Conservation (phyloP, 1,140 invertebrate genomes). For the Branchinecta lynchi region DNA sequence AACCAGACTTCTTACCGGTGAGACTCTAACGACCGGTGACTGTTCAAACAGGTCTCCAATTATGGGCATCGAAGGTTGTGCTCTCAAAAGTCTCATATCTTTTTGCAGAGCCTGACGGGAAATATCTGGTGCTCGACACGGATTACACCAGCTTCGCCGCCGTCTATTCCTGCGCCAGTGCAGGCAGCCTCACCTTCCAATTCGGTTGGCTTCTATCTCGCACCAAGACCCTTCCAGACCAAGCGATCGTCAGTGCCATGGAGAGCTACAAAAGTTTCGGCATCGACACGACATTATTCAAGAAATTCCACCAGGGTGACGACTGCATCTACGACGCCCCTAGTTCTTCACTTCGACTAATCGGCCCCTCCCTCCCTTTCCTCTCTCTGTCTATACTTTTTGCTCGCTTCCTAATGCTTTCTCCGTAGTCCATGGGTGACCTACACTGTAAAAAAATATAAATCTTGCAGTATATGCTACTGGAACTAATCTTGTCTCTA, state of each 20-base stretch:
- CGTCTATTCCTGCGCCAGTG: constrained; percentile 18
- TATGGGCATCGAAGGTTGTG: too few relatives aligned
- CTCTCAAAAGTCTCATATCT: neutral
- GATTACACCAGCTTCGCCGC: constrained; percentile 17
- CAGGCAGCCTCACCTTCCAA: constrained; percentile 16
- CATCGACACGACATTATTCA: constrained; percentile 17
- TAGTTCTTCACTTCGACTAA: too few relatives aligned
- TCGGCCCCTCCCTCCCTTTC: too few relatives aligned
- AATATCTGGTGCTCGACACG: constrained; percentile 20
- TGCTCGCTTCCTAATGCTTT: too few relatives aligned
- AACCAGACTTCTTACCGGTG: too few relatives aligned
- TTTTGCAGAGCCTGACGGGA: constrained; percentile 17
- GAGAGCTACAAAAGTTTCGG: constrained; percentile 17
- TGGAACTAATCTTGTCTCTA: too few relatives aligned
- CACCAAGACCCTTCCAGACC: constrained; percentile 13
- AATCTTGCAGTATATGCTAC: too few relatives aligned
- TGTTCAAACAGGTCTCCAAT: too few relatives aligned
- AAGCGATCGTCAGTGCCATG: constrained; percentile 8
- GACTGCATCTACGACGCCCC: constrained; percentile 13
- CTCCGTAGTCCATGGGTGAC: too few relatives aligned
- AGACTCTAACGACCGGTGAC: too few relatives aligned
- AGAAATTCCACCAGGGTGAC: constrained; percentile 16
- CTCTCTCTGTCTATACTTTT: too few relatives aligned
- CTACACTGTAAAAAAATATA: too few relatives aligned
- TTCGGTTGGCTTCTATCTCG: constrained; percentile 20